Base-by-base conservation (phyloP, 2,888 invertebrate species). In the Athetis lepigone region DNA sequence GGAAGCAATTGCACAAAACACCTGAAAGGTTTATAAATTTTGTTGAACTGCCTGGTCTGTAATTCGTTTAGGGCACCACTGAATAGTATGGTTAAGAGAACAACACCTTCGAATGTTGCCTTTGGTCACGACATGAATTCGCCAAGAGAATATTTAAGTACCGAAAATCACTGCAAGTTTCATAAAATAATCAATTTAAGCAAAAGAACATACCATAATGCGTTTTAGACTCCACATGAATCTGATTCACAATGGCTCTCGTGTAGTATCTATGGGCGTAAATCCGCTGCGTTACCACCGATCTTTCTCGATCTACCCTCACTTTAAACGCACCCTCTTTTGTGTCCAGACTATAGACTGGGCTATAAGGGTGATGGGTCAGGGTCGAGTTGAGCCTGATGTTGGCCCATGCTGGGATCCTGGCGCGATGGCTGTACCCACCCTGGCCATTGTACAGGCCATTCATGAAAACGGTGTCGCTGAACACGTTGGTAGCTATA, bases 341-440 rank as follows among this genome's bases (percentile, higher is more conserved):
- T 0, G 95, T 95, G 62, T 95, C 91, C 61, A 95, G 73, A 47
- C 91, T 94, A 78, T 95, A 95, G 1, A 92, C 81, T 0, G 94
- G 93, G 39, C 86, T 90, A 63, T 87, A 91, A 0, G 90, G 90
- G 21, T 84, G 81, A 40, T 91, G 89, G 0, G 90, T 90, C 4
- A 95, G 67, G 0, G 95, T 95, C 0, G 95, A 95, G 68, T 95
- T 95, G 0, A 95, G 87, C 16, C 95, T 86, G 27, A 96, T 89
- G 77, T 96, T 96, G 3, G 95, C 92, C 95, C 95, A 96, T 55
- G 95, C 95, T n/a, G 96, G 96, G 33, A 96, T 95, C 36, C 96
- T 92, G 0, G 96, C 96, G 7, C 96, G 91, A 56, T 95, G 95
- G 70, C 96, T 96, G 42, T 95, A 90, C 0, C 96, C 96, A 1